phyloP scores from a whole-genome alignment of 2,888 invertebrate genomes.

The Noctua fimbriata region DNA sequence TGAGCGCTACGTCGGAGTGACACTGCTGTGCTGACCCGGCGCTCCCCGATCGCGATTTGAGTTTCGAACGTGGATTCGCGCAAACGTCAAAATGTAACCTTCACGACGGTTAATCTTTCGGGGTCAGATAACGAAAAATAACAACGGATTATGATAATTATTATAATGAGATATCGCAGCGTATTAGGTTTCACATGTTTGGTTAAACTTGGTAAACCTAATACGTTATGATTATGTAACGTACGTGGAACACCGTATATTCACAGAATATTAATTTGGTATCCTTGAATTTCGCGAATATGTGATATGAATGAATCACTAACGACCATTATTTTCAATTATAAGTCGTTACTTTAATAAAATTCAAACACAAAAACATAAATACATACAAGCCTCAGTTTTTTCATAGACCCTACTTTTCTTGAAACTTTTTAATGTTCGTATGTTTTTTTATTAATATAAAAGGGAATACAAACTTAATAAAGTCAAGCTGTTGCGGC shows the following conservation, averaged over 20 bases:
- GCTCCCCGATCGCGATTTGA: slow-evolving; percentile 73
- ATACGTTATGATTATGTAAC: not conserved
- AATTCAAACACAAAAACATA: not conserved
- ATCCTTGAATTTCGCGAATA: not conserved
- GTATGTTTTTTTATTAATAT: slow-evolving; percentile 39
- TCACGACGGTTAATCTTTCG: slow-evolving; percentile 38
- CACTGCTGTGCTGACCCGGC: slow-evolving; percentile 73
- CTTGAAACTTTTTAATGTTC: not conserved
- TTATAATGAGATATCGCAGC: slow-evolving; percentile 28
- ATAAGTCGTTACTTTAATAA: not conserved
- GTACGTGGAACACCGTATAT: not conserved
- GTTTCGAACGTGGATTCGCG: slow-evolving; percentile 70
- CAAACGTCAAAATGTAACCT: slow-evolving; percentile 67
- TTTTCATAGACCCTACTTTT: not conserved
- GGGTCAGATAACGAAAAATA: slow-evolving; percentile 36
- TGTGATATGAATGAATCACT: slow-evolving; percentile 1
- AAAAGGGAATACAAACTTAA: slow-evolving; percentile 43
- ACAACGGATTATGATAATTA: slow-evolving; percentile 16
- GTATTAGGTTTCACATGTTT: slow-evolving; percentile 13
- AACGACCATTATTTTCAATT: not conserved
- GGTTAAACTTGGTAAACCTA: not conserved
- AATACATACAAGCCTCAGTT: not conserved
- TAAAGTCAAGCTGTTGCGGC: slow-evolving; percentile 57
- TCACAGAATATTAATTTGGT: not conserved
- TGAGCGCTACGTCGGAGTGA: slow-evolving; percentile 68